phyloP scores from a whole-genome alignment of 2,797 vertebrate genomes.

The Sebastes nivosus region DNA sequence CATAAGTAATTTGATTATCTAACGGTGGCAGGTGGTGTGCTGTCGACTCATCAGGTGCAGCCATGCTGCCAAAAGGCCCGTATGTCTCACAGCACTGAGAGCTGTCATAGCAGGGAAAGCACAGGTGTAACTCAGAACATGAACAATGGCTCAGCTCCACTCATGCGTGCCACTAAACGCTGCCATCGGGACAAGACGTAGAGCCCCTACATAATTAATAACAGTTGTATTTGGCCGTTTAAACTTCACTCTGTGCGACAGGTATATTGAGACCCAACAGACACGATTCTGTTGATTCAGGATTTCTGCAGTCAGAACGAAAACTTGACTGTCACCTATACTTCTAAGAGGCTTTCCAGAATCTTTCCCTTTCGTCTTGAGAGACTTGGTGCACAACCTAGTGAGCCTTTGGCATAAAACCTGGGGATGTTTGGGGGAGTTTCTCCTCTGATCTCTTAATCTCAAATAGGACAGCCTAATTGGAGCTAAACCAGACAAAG shows the following conservation, averaged over 20 bases:
- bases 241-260: neutral
- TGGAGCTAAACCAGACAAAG: conserved; percentile 54
- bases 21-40: conserved; percentile 25
- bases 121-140: neutral
- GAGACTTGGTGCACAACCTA: neutral
- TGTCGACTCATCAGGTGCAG: conserved; percentile 12
- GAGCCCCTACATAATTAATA: neutral
- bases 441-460: conserved; percentile 60
- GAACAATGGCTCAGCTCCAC: neutral
- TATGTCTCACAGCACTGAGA: neutral
- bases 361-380: conserved; percentile 14
- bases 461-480: conserved; percentile 45
- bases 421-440: conserved; percentile 9
- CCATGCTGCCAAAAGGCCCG: neutral
- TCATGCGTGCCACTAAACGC: neutral
- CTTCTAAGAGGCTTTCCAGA: conserved; percentile 24
- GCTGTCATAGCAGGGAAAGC: neutral
- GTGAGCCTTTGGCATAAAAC: conserved; percentile 38
- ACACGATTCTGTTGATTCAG: neutral
- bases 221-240: neutral
- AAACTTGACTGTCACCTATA: neutral
- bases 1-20: conserved; percentile 30
- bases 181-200: neutral
- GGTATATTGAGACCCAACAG: neutral
- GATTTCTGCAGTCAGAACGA: neutral